Conservation (phyloP, 2,797 vertebrate species). For the Melanotaenia trifasciata region DNA sequence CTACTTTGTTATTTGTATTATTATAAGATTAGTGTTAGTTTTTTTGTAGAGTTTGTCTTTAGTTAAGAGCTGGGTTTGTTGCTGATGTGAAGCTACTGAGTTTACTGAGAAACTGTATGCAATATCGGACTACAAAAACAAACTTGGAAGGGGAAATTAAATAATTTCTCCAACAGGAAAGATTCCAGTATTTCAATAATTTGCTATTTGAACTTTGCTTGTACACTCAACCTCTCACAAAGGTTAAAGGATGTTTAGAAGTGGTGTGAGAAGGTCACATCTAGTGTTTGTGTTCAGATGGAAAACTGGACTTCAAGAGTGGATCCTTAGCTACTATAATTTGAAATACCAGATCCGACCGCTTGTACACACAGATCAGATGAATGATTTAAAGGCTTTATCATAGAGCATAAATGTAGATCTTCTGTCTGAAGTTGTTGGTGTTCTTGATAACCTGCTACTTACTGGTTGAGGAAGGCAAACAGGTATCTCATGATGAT, state of each 20-base stretch:
- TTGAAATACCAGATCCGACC: neutral
- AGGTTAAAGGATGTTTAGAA: constrained; percentile 52
- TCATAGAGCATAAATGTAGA: neutral
- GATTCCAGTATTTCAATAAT: constrained; percentile 16
- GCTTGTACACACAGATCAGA: neutral
- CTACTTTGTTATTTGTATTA: neutral
- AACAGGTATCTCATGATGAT: constrained; percentile 99
- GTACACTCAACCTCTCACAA: constrained; percentile 16
- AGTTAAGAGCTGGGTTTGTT: neutral
- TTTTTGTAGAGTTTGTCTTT: neutral
- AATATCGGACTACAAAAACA: constrained; percentile 44
- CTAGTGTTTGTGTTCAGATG: constrained; percentile 27
- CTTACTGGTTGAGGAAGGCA: constrained; percentile 97
- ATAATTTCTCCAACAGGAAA: constrained; percentile 2
- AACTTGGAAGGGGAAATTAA: constrained; percentile 45
- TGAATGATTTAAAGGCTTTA: neutral
- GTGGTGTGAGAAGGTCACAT: constrained; percentile 20
- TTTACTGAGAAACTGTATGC: neutral
- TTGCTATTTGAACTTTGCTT: constrained; percentile 30
- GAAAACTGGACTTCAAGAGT: neutral
- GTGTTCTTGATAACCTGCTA: constrained; percentile 54
- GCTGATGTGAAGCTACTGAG: constrained; percentile 13
- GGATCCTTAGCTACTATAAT: neutral
- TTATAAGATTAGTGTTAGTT: neutral
- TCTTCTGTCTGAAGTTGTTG: neutral